phyloP scores from a whole-genome alignment of 2,888 invertebrate genomes.

The Cryptocephalus moraei region DNA sequence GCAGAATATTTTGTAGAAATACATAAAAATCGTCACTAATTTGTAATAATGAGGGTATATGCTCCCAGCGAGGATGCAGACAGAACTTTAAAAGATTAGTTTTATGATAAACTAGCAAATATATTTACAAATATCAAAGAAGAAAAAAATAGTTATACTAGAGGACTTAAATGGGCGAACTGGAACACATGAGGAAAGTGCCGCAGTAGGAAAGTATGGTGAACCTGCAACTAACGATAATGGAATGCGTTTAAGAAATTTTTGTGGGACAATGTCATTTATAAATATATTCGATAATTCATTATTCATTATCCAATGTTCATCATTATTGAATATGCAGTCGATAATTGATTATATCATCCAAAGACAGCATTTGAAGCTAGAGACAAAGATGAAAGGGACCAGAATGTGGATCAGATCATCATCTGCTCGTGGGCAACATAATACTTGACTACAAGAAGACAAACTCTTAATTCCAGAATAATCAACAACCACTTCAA shows the following conservation, averaged over 20 bases:
- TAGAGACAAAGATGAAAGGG: constrained; percentile 1
- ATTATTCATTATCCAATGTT: no score
- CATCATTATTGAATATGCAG: constrained; percentile 1
- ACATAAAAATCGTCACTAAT: not conserved
- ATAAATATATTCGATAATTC: constrained; percentile 5
- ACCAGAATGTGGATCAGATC: not conserved
- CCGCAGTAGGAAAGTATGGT: not conserved
- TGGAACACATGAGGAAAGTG: not conserved
- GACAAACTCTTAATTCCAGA: no score
- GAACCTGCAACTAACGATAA: constrained; percentile 1
- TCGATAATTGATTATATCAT: constrained; percentile 3
- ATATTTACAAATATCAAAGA: not conserved
- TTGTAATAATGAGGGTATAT: not conserved
- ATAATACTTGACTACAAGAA: not conserved
- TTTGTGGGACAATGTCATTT: not conserved
- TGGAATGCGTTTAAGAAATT: not conserved
- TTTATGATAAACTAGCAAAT: constrained; percentile 5
- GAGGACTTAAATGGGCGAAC: constrained; percentile 3
- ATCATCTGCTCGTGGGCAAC: constrained; percentile 1
- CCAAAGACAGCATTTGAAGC: not conserved
- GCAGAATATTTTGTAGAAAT: no score
- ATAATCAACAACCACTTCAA: no score
- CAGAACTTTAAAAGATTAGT: no score
- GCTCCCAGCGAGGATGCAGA: constrained; percentile 2
- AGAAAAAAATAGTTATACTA: constrained; percentile 1